phyloP scores from a whole-genome alignment of 2,113 vertebrate genomes.

The Hydrochoerus hydrochaeris region DNA sequence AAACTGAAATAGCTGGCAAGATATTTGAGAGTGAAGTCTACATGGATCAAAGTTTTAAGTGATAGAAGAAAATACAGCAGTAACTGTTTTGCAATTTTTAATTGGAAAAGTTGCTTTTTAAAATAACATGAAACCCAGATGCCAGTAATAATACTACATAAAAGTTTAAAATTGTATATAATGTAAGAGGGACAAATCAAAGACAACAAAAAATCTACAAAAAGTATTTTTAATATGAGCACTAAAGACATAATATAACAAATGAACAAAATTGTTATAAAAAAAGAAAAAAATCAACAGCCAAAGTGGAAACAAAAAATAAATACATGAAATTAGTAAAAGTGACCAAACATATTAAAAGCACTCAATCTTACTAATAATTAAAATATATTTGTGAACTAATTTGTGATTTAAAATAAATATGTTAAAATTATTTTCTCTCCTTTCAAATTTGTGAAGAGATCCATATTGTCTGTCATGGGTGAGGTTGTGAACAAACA shows the following conservation, averaged over 20 bases:
- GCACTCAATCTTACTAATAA: neutral
- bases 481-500: neutral
- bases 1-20: neutral
- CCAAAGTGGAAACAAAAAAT: neutral
- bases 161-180: neutral
- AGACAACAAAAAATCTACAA: neutral
- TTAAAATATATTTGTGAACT: neutral
- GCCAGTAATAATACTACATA: neutral
- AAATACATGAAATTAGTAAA: neutral
- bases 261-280: neutral
- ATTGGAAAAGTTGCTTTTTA: neutral
- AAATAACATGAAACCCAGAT: neutral
- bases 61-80: neutral
- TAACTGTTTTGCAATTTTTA: neutral
- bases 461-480: neutral
- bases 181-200: neutral
- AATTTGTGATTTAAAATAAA: neutral
- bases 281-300: neutral
- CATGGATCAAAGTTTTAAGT: neutral
- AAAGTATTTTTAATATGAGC: neutral
- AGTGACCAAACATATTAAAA: neutral
- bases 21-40: neutral
- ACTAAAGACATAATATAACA: neutral
- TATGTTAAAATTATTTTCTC: neutral
- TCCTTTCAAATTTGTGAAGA: neutral